These are phyloP conservation scores for Orthosia gothica DNA, from an alignment of 2,888 invertebrate species.

Conservation along the genomic window DNA sequence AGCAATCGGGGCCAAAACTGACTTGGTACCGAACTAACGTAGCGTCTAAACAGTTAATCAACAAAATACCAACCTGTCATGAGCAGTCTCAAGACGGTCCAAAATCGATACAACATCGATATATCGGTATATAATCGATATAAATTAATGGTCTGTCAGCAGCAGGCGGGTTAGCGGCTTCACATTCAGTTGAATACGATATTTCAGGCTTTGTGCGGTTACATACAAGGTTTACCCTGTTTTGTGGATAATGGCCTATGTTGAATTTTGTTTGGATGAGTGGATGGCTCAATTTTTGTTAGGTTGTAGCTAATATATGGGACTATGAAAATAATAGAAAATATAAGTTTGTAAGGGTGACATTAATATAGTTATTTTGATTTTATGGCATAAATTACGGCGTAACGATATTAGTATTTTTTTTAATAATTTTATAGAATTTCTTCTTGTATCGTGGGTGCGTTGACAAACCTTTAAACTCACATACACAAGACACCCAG, in stretches of 20 bases:
- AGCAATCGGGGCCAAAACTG: conserved; percentile 42
- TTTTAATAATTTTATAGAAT: no score
- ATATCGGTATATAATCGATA: conserved; percentile 70
- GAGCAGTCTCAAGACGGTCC: conserved; percentile 57
- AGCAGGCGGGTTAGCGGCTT: conserved; percentile 67
- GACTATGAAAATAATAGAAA: background rate
- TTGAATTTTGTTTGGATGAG: conserved; percentile 31
- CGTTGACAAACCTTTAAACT: no score
- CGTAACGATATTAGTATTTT: no score
- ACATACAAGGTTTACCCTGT: conserved; percentile 53
- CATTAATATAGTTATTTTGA: no score
- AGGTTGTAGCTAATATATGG: background rate
- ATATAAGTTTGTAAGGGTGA: background rate
- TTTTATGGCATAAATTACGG: no score
- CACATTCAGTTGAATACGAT: conserved; percentile 65
- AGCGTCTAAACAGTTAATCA: conserved; percentile 49
- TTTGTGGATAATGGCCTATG: conserved; percentile 52
- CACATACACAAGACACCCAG: no score
- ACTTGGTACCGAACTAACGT: conserved; percentile 49
- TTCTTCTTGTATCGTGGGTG: no score
- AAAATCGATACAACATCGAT: conserved; percentile 62
- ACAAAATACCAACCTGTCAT: conserved; percentile 72
- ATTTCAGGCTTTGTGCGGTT: conserved; percentile 64
- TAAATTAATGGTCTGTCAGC: conserved; percentile 75
- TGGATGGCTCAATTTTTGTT: conserved; percentile 16